Evolutionary conservation across 2,888 invertebrate genomes (phyloP).

Genomic region (Entomobrya proxima): DNA sequence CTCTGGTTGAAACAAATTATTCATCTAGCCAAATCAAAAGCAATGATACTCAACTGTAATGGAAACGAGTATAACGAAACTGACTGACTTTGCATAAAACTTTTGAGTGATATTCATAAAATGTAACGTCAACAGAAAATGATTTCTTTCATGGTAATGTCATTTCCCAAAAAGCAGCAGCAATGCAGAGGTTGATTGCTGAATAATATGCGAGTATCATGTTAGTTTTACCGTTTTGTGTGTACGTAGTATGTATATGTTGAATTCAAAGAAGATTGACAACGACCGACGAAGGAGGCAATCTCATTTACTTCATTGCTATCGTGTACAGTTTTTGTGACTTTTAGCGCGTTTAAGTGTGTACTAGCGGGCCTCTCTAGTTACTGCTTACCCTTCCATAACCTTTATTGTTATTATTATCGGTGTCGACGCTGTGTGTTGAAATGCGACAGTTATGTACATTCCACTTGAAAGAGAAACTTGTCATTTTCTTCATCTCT

Average conservation of each 20-base stretch:
- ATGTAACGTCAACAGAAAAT: slow-evolving; percentile 10
- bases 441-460: background rate
- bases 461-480: background rate
- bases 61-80: background rate
- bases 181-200: too few species aligned
- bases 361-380: too few species aligned
- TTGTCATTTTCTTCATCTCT: background rate
- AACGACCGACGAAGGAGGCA: too few species aligned
- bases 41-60: background rate
- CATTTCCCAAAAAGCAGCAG: background rate
- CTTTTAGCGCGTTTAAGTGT: too few species aligned
- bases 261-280: too few species aligned
- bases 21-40: too few species aligned
- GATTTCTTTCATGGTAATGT: background rate
- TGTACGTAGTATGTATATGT: too few species aligned
- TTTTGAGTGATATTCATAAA: slow-evolving; percentile 13
- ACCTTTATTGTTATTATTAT: background rate
- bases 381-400: background rate
- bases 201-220: too few species aligned
- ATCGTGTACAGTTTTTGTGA: too few species aligned
- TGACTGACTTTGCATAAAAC: slow-evolving; percentile 1
- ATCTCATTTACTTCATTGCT: too few species aligned
- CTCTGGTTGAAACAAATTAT: too few species aligned
- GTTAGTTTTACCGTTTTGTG: too few species aligned
- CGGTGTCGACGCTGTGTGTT: background rate